Percentiles rank a stretch among this genome's conserved stretches.
These are phyloP conservation scores for Drosophila fungiperda DNA, from an alignment of 2,888 invertebrate genomes.

Conservation along the genomic window DNA sequence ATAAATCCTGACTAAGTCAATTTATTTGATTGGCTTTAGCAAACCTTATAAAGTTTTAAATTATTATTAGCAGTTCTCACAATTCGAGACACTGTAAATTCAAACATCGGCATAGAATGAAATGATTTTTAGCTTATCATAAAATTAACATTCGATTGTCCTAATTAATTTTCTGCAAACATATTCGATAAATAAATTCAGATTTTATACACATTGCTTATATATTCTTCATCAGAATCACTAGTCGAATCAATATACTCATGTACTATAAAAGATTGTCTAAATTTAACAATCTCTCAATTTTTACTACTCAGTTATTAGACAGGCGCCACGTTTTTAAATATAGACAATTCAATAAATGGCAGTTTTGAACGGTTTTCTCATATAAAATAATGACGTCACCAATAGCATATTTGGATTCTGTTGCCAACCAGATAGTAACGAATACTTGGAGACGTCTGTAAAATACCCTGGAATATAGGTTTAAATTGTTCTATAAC, in stretches of 20 bases:
- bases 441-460: not conserved
- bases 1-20: not conserved
- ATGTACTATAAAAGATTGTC: no score
- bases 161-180: not conserved
- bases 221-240: not conserved
- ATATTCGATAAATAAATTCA: not conserved
- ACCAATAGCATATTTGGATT: slow-evolving; percentile 38
- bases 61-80: not conserved
- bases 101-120: not conserved
- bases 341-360: slow-evolving; percentile 29
- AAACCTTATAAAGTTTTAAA: not conserved
- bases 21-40: not conserved
- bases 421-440: slow-evolving; percentile 28
- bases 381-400: slow-evolving; percentile 41
- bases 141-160: not conserved
- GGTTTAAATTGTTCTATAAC: not conserved
- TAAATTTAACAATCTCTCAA: no score
- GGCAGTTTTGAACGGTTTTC: slow-evolving; percentile 16
- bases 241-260: no score
- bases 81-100: not conserved
- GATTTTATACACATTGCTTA: no score
- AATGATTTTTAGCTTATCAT: not conserved
- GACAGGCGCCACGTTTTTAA: slow-evolving; percentile 19
- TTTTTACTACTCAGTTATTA: not conserved
- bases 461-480: slow-evolving; percentile 24